Base-by-base conservation (phyloP, 2,797 vertebrate species). In the Micrastur ruficollis region DNA sequence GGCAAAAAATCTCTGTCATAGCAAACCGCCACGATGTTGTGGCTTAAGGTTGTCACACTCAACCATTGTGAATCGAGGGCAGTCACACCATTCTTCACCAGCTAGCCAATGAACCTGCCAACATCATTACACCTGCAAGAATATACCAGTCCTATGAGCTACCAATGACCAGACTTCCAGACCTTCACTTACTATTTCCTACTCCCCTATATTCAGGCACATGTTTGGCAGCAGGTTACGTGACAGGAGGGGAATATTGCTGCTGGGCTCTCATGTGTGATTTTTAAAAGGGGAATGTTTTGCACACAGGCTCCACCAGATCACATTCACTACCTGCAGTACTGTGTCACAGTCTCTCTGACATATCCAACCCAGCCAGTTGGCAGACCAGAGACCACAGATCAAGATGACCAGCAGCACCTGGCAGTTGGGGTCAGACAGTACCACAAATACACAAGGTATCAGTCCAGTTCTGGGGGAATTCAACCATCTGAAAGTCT, bases 31-130 rank as follows among this genome's bases (percentile, higher is more conserved):
- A 14, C 21, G 25, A 12, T 19, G 17, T 5, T 50, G 44, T 36
- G 44, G 40, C 56, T 82, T 66, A 55, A 46, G 31, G 40, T 29
- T 63, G 72, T 34, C 42, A 15, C 14, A 27, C 19, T 32, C 66
- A 67, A 68, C 65, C 47, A 12, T 5, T 19, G 8, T 17, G 40
- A n/a, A 32, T 44, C 0, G 0, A 36, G 14, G 25, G 26, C n/a
- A 22, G 55, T 11, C 61, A 49, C 52, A 26, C 8, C 17, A 27
- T 42, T 76, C 34, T 27, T 46, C 32, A 29, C 9, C 49, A 62
- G 58, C 15, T 47, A 47, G 40, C 8, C 34, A 52, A 6, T 0
- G 3, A 50, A 46, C 8, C 29, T 78, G 81, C 56, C 4, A 3
- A 8, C 59, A 67, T 4, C 0, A 2, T 46, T 38, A 53, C 32